Evolutionary conservation across 2,888 invertebrate genomes (phyloP).

Genomic region (Xestia sexstrigata): DNA sequence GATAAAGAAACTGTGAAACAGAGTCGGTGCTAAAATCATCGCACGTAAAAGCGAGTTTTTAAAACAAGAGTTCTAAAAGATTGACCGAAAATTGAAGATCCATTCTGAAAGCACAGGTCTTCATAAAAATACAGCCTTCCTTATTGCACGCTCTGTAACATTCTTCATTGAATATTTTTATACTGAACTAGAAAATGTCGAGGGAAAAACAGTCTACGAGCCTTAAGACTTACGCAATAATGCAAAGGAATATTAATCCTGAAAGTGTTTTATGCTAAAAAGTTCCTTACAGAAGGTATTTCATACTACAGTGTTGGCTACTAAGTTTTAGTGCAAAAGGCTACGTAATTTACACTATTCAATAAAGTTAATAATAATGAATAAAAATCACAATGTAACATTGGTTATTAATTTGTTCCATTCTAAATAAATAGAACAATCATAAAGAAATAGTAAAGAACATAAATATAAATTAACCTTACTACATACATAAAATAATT

Average conservation of each 20-base stretch:
- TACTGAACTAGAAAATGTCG: constrained; percentile 56
- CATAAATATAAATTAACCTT: neutral
- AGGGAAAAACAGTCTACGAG: constrained; percentile 49
- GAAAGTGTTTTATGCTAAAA: constrained; percentile 45
- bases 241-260: constrained; percentile 51
- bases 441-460: neutral
- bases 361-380: neutral
- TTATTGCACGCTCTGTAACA: constrained; percentile 64
- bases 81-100: constrained; percentile 43
- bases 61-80: constrained; percentile 37
- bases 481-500: no score
- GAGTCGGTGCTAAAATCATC: constrained; percentile 25
- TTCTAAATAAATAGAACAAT: neutral
- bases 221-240: constrained; percentile 54
- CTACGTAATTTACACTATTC: neutral
- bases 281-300: constrained; percentile 10
- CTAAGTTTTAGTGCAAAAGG: neutral
- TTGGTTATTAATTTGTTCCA: no score
- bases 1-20: constrained; percentile 10
- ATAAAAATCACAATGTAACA: neutral
- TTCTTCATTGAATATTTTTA: constrained; percentile 65
- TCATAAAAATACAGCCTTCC: constrained; percentile 61
- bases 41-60: constrained; percentile 24
- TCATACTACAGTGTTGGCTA: neutral
- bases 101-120: constrained; percentile 46